Evolutionary conservation across 2,797 vertebrate genomes (phyloP).

Genomic region (Danionella dracula): DNA sequence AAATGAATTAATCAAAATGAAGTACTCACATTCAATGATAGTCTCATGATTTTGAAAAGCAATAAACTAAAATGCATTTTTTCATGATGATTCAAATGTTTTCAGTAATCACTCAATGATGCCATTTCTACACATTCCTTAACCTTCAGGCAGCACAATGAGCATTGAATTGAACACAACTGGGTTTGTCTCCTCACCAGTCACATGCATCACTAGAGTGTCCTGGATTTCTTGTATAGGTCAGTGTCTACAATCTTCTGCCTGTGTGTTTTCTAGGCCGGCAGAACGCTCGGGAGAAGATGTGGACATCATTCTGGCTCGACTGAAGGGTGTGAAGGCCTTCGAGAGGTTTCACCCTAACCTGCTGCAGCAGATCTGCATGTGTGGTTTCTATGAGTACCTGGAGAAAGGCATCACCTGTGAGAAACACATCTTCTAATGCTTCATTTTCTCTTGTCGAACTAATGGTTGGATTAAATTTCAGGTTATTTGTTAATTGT

Average conservation of each 20-base stretch:
- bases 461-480: not conserved
- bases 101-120: too few relatives aligned
- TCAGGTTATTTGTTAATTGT: too few relatives aligned
- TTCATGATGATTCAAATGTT: too few relatives aligned
- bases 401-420: constrained; percentile 95
- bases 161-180: not conserved
- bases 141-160: not conserved
- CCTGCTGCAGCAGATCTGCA: constrained; percentile 92
- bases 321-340: constrained; percentile 90
- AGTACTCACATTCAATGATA: too few relatives aligned
- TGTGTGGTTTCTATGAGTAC: constrained; percentile 93
- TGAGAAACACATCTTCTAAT: constrained; percentile 58
- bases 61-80: too few relatives aligned
- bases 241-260: not conserved
- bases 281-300: constrained; percentile 93
- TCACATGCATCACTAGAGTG: constrained; percentile 10
- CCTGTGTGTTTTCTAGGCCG: constrained; percentile 66
- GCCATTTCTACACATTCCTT: not conserved
- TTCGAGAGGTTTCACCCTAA: constrained; percentile 94
- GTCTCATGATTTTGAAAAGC: too few relatives aligned
- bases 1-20: too few relatives aligned
- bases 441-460: not conserved
- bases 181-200: not conserved
- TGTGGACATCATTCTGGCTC: constrained; percentile 92
- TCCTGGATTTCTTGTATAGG: not conserved